Conservation (phyloP, 2,888 invertebrate species). For the Heteromurus nitidus region DNA sequence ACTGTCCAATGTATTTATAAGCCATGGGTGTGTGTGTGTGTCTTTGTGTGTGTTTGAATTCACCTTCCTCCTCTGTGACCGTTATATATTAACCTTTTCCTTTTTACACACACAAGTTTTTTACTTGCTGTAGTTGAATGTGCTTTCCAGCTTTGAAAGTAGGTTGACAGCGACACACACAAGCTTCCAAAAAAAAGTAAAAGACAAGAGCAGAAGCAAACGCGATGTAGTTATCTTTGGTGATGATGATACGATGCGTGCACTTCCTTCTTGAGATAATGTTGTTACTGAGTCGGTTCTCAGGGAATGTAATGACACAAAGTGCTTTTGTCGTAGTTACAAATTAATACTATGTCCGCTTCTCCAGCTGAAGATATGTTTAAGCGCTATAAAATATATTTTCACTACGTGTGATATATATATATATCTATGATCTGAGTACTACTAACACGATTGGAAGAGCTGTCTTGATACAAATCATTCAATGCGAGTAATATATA, state of each 20-base stretch:
- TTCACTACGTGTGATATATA: no score
- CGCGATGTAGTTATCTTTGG: neutral
- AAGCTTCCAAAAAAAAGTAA: neutral
- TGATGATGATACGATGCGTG: no score
- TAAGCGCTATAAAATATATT: no score
- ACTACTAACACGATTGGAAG: no score
- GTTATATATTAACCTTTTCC: neutral
- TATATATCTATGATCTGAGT: no score
- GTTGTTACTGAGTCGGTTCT: neutral
- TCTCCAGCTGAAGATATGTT: neutral
- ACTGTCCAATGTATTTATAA: neutral
- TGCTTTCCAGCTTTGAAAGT: constrained; percentile 7
- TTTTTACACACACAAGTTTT: neutral
- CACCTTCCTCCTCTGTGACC: neutral
- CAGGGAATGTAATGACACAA: neutral
- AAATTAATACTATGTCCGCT: neutral
- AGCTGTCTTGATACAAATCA: no score
- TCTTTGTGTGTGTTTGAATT: no score
- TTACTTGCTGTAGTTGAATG: neutral
- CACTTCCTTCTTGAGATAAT: no score
- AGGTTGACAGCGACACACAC: constrained; percentile 4
- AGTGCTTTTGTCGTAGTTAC: neutral
- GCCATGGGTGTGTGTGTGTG: neutral
- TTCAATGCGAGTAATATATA: no score
- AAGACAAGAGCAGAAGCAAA: neutral